Conservation (phyloP, 2,888 invertebrate genomes). For the Scrobipalpa atriplicella region DNA sequence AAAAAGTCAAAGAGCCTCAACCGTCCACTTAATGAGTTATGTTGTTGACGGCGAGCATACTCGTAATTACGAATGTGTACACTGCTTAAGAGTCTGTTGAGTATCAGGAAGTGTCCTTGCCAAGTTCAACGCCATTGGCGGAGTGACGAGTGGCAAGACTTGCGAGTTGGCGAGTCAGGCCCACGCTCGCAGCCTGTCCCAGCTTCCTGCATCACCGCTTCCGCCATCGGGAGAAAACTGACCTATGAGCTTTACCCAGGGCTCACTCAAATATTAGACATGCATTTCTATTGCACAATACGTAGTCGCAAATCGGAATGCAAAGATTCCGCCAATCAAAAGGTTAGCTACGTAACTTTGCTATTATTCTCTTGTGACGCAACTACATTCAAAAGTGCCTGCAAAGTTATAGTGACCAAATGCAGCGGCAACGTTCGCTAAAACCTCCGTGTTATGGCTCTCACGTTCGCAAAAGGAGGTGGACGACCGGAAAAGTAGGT, state of each 20-base stretch:
- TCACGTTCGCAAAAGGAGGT: slow-evolving; percentile 37
- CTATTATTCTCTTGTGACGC: neutral
- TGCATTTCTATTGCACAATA: slow-evolving; percentile 32
- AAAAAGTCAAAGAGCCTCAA: slow-evolving; percentile 7
- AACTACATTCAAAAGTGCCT: neutral
- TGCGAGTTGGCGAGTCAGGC: slow-evolving; percentile 34
- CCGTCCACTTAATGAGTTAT: slow-evolving; percentile 5
- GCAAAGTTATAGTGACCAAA: neutral
- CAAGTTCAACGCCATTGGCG: slow-evolving; percentile 65
- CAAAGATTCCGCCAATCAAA: neutral
- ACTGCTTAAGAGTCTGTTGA: slow-evolving; percentile 45
- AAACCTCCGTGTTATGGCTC: slow-evolving; percentile 26
- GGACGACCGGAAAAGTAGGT: slow-evolving; percentile 37
- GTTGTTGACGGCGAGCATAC: neutral
- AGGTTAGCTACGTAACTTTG: neutral
- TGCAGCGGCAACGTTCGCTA: neutral
- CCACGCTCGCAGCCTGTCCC: slow-evolving; percentile 46
- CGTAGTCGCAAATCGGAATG: neutral
- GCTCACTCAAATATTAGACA: slow-evolving; percentile 48
- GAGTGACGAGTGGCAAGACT: slow-evolving; percentile 37
- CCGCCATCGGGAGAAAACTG: slow-evolving; percentile 67
- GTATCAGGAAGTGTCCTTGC: slow-evolving; percentile 67
- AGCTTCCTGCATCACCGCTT: slow-evolving; percentile 51
- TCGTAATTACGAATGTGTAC: slow-evolving; percentile 38
- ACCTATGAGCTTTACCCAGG: slow-evolving; percentile 57